These are phyloP conservation scores for Anas platyrhynchos DNA, from an alignment of 2,113 vertebrate species.

Conservation along the genomic window DNA sequence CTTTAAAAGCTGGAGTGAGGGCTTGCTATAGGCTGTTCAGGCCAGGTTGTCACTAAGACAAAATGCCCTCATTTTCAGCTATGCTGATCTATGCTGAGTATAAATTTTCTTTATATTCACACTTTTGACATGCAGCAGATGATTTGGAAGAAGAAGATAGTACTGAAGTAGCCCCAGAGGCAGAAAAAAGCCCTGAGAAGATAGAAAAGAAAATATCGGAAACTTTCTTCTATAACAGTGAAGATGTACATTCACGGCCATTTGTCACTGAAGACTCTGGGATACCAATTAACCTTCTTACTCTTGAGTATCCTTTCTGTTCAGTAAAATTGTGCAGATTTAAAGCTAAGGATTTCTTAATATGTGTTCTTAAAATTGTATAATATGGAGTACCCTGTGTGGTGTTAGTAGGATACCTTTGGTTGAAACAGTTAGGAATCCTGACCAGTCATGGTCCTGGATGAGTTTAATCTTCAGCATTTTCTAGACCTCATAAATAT, in stretches of 20 bases:
- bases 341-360: background rate
- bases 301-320: conserved; percentile 86
- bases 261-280: conserved; percentile 76
- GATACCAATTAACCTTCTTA: conserved; percentile 84
- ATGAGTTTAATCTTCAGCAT: background rate
- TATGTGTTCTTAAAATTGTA: background rate
- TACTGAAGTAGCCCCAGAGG: background rate
- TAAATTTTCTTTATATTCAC: conserved; percentile 1
- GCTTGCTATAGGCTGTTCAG: background rate
- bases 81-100: background rate
- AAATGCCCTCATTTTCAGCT: background rate
- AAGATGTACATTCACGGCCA: conserved; percentile 79
- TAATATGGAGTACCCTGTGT: background rate
- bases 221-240: conserved; percentile 80
- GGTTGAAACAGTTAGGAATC: background rate
- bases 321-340: background rate
- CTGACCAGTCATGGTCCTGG: background rate
- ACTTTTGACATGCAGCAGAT: background rate
- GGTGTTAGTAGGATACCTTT: background rate
- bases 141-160: background rate
- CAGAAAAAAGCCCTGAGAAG: background rate
- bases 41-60: background rate
- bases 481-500: background rate
- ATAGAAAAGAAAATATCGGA: conserved; percentile 70
- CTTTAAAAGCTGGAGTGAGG: background rate